Evolutionary conservation across 2,888 invertebrate genomes (phyloP), one percentile per base, ranked within the genome.

Genomic region (Tortricodes alternella): DNA sequence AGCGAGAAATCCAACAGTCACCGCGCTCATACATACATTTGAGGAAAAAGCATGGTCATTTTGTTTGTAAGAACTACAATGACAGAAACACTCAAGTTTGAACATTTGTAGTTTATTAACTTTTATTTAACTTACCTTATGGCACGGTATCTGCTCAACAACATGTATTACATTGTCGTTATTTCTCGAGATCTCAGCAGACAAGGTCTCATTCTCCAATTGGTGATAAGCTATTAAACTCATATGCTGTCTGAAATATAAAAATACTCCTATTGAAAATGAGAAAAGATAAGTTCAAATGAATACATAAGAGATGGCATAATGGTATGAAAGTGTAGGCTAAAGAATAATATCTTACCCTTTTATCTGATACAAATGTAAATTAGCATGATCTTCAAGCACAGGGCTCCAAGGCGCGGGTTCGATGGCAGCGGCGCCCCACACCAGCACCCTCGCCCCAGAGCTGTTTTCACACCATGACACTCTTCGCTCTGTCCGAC

Each of bases 381-480:
- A 92, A 83, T 98, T 98, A 5, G 97, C 96, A 64, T 96, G 93
- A 80, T 98, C 97, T 76, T 96, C 95, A 67, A 97, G 94, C 39
- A 96, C 92, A 9, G 98, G 98, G 73, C 96, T 95, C 98, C 98
- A 98, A 0, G 98, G 98, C 71, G 96, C 97, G 0, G 98, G 96
- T 78, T 98, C 97, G 61, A 96, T 95, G 63, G 94, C 93, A 32
- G 94, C 94, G 67, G 95, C 94, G 84, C 97, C 97, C 97, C 98
- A 98, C 37, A 97, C 94, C 18, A 96, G 91, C 39, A 96, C 89
- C 80, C 92, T 71, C 0, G 80, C 62, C 9, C 74, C 71, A 27
- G 59, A 62, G 4, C 62, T 59, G 3, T 61, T 70, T 16, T 82
- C 76, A 81, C 74, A 90, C 70, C 73, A 91, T 66, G 86, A 92